Evolutionary conservation across 2,113 vertebrate species (phyloP).

Genomic region (Fregata magnificens): DNA sequence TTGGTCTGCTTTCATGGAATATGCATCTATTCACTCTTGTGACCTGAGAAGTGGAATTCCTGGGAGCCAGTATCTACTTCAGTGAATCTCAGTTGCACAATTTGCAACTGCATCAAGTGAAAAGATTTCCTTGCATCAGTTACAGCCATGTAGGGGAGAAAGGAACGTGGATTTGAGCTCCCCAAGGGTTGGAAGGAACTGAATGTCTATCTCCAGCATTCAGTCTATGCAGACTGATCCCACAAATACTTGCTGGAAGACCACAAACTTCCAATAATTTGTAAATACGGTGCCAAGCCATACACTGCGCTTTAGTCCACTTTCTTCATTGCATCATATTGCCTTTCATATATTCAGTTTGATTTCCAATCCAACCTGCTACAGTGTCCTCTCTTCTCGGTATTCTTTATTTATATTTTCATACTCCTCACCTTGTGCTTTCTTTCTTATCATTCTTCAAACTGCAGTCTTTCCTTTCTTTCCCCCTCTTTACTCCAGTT

Average conservation of each 20-base stretch:
- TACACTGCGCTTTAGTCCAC: background rate
- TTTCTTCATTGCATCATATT: background rate
- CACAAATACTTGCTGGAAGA: background rate
- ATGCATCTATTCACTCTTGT: background rate
- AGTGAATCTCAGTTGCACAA: background rate
- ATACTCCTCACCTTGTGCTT: background rate
- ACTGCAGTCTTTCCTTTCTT: background rate
- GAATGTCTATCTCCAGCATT: background rate
- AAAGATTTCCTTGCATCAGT: background rate
- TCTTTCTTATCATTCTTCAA: background rate
- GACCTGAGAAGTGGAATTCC: background rate
- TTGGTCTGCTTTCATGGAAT: background rate
- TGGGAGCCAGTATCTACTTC: background rate
- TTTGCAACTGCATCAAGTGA: background rate
- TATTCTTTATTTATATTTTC: background rate
- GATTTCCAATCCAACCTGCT: background rate
- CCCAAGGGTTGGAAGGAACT: background rate
- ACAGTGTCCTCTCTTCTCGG: background rate
- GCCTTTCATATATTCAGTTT: background rate
- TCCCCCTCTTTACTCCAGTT: background rate
- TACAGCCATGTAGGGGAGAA: background rate
- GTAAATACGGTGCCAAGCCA: background rate
- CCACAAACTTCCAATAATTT: background rate
- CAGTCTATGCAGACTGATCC: background rate
- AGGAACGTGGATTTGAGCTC: background rate